Base-by-base conservation (phyloP, 2,113 vertebrate species). In the Thamnophis sirtalis region DNA sequence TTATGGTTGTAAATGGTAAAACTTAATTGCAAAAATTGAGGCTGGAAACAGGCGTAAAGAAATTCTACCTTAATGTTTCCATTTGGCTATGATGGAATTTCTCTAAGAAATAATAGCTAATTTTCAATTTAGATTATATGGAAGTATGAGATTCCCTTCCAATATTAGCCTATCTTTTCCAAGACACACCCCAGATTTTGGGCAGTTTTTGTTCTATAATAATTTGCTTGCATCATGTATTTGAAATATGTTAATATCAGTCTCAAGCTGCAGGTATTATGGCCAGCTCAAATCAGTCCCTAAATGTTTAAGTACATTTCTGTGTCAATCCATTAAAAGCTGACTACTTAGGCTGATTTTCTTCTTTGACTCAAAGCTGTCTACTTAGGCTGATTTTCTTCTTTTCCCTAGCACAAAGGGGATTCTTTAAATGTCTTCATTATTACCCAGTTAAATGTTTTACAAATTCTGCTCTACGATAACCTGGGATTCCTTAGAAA, bases 361-460 rank as follows among this genome's bases (percentile, higher is more conserved):
- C 86, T 53, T 87, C 86, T 53, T 87, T 6, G 13, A 63, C 60
- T 63, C 26, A 87, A 87, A 87, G 86, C 86, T 33, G 86, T n/a
- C 28, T 87, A n/a, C 28, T 54, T 87, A 54, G 28, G 86, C 51
- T 54, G 8, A 22, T 33, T 88, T 56, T 88, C 54, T 43, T 88
- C 33, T 56, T 88, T 54, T 22, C 8, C 17, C 17, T 22, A 43
- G 17, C 87, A 88, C 33, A 48, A 55, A 26, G 53, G 33, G 87
- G 33, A 88, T 87, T 87, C 28, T 54, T 87, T 87, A 87, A 87
- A 54, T 87, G 86, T 54, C 86, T 87, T 87, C 50, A 87, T 87
- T 54, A 87, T 88, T 38, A 56, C 22, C 54, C 26, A 38, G 53
- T 33, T 88, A 56, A 88, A 55, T 43, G 38, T 33, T 56, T 56